Evolutionary conservation across 2,797 vertebrate species (phyloP).

Genomic region (Lepidocolaptes lacrymiger): DNA sequence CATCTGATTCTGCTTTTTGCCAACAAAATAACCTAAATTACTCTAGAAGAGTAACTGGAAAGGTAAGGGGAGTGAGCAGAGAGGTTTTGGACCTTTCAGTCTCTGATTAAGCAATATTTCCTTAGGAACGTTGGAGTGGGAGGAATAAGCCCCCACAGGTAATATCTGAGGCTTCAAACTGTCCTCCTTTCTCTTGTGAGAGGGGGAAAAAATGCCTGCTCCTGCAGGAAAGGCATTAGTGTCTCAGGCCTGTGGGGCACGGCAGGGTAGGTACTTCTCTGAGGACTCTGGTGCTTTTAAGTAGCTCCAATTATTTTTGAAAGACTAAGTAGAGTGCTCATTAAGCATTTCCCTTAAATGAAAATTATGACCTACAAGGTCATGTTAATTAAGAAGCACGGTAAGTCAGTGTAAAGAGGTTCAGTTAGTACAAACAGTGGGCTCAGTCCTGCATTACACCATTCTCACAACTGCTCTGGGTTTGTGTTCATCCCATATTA

Average conservation of each 20-base stretch:
- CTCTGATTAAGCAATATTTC: not conserved
- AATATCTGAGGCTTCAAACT: not conserved
- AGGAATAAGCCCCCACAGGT: not conserved
- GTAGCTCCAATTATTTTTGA: slow-evolving; percentile 68
- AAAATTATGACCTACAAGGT: slow-evolving; percentile 63
- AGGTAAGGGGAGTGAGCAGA: not conserved
- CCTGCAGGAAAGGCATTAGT: slow-evolving; percentile 1
- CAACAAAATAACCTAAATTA: not conserved
- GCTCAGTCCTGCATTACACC: not conserved
- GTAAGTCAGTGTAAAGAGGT: slow-evolving; percentile 48
- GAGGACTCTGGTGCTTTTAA: slow-evolving; percentile 55
- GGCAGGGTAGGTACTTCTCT: slow-evolving; percentile 33
- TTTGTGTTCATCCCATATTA: not conserved
- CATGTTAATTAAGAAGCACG: slow-evolving; percentile 63
- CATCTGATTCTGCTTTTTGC: not conserved
- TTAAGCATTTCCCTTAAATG: slow-evolving; percentile 57
- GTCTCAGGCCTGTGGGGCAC: slow-evolving; percentile 18
- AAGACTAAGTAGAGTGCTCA: slow-evolving; percentile 30
- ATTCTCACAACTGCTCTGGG: not conserved
- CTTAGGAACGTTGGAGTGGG: not conserved
- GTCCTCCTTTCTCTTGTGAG: not conserved
- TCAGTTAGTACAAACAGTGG: slow-evolving; percentile 34
- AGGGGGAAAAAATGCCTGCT: not conserved
- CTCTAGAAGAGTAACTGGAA: not conserved
- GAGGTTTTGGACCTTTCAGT: not conserved